Evolutionary conservation across 2,113 vertebrate genomes (phyloP).

Genomic region (Dendropsophus ebraccatus): DNA sequence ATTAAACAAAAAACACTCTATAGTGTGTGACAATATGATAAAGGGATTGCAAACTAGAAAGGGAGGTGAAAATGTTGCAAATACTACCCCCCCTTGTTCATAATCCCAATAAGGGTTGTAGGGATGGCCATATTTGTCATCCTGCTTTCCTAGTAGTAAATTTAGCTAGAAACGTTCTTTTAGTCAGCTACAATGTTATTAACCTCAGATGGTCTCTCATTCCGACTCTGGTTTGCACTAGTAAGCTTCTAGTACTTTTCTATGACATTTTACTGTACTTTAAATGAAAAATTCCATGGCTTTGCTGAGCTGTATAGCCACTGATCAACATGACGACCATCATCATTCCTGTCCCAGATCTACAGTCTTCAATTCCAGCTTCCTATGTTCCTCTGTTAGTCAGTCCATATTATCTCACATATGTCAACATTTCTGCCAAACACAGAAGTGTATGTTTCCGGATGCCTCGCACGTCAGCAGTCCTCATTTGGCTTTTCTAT

Average conservation of each 20-base stretch:
- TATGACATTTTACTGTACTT: not conserved
- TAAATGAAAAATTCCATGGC: not conserved
- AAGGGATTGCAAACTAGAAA: too few species aligned
- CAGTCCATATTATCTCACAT: not conserved
- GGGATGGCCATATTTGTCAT: too few species aligned
- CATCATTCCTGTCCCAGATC: conserved; percentile 1
- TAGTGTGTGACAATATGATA: too few species aligned
- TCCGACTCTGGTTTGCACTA: not conserved
- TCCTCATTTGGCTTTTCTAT: not conserved
- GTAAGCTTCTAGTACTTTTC: not conserved
- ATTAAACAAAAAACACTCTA: too few species aligned
- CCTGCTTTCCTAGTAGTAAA: too few species aligned
- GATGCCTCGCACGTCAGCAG: not conserved
- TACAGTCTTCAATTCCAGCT: not conserved
- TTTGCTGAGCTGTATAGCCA: not conserved
- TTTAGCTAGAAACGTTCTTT: too few species aligned
- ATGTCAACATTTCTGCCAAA: not conserved
- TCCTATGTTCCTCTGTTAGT: not conserved
- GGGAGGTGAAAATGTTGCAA: too few species aligned
- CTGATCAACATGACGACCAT: not conserved
- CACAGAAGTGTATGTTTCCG: not conserved
- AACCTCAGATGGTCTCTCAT: too few species aligned
- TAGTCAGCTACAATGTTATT: too few species aligned
- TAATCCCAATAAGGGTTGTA: too few species aligned
- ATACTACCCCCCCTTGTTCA: too few species aligned